Percentiles rank a stretch among this genome's conserved stretches.
Conservation (phyloP, 2,888 invertebrate species). For the Drosophila cognata region DNA sequence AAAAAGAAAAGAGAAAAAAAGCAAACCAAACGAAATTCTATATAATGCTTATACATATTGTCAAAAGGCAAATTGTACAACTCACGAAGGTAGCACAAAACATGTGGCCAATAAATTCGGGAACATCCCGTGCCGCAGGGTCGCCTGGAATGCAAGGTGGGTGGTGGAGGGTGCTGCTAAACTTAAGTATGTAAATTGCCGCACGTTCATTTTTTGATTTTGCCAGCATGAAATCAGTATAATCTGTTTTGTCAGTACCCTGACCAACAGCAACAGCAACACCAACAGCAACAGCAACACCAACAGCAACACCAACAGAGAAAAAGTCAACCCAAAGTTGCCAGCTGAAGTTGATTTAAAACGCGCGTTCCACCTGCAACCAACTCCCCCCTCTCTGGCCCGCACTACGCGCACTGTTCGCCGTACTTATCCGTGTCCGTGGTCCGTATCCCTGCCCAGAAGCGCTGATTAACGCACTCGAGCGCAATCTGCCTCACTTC, state of each 20-base stretch:
- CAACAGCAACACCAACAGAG: constrained; percentile 17
- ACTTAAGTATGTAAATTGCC: constrained; percentile 81
- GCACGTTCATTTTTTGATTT: constrained; percentile 82
- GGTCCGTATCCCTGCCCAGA: constrained; percentile 62
- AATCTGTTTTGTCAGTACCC: constrained; percentile 71
- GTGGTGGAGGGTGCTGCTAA: constrained; percentile 12
- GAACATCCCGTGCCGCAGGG: constrained; percentile 22
- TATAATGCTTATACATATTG: constrained; percentile 58
- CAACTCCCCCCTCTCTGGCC: neutral
- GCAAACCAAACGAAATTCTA: constrained; percentile 3
- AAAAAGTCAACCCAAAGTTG: constrained; percentile 68
- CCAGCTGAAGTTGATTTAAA: constrained; percentile 65
- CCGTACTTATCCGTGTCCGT: constrained; percentile 20
- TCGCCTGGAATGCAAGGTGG: neutral
- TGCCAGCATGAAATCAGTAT: constrained; percentile 79
- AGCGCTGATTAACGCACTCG: constrained; percentile 82
- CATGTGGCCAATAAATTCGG: constrained; percentile 78
- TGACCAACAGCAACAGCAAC: constrained; percentile 59
- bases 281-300: constrained; percentile 21
- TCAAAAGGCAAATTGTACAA: constrained; percentile 75
- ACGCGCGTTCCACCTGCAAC: constrained; percentile 19
- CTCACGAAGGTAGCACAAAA: constrained; percentile 76
- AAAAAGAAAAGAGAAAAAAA: constrained; percentile 10
- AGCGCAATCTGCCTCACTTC: constrained; percentile 81
- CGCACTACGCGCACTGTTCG: neutral